Percentiles rank a stretch among this genome's conserved stretches.
Evolutionary conservation across 2,797 vertebrate species (phyloP).

Genomic region (Spinus olivaceus): DNA sequence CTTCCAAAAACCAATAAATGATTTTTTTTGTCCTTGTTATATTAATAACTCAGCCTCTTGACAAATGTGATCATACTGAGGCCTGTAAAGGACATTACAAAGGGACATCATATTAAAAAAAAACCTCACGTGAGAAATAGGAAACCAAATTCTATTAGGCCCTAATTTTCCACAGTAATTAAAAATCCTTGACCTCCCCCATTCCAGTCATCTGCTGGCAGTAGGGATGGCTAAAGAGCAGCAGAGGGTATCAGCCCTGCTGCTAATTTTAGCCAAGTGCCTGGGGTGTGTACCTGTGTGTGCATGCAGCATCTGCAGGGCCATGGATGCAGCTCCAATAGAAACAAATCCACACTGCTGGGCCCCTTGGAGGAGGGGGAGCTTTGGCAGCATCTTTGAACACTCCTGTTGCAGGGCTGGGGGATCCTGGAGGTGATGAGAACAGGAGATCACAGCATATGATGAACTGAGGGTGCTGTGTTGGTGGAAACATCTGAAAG

Average conservation of each 20-base stretch:
- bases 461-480: fast-evolving
- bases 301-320: not conserved
- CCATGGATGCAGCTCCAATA: not conserved
- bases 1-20: not conserved
- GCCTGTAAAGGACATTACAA: not conserved
- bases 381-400: not conserved
- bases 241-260: not conserved
- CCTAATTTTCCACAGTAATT: slow-evolving; percentile 24
- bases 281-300: not conserved
- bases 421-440: not conserved
- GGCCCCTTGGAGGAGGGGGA: not conserved
- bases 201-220: not conserved
- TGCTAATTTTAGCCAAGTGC: slow-evolving; percentile 40
- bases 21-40: slow-evolving; percentile 12
- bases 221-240: not conserved
- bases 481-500: not conserved
- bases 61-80: not conserved
- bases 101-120: not conserved
- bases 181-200: not conserved
- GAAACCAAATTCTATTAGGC: slow-evolving; percentile 1
- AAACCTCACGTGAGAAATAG: not conserved
- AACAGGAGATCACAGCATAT: not conserved
- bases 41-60: slow-evolving; percentile 1
- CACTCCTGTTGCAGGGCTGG: fast-evolving
- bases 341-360: not conserved